Percentiles rank a stretch among this genome's conserved stretches.
These are phyloP conservation scores for Balearica regulorum DNA, from an alignment of 2,797 vertebrate species.

Conservation along the genomic window DNA sequence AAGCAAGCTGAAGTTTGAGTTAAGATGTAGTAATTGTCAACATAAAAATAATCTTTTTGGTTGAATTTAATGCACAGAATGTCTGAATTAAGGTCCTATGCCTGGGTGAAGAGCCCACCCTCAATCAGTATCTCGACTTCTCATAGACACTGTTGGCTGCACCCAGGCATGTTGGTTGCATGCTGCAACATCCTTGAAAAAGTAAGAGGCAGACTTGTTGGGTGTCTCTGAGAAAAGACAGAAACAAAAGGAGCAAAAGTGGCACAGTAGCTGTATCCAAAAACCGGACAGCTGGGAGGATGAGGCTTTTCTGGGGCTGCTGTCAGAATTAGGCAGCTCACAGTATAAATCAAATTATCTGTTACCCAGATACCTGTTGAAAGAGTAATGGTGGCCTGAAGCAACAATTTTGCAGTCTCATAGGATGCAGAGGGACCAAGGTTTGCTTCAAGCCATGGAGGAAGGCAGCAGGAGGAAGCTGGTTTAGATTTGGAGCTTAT, in stretches of 20 bases:
- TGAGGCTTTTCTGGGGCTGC: background rate
- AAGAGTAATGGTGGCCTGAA: background rate
- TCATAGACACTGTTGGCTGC: background rate
- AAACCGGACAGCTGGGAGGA: rapidly evolving
- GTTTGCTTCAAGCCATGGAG: background rate
- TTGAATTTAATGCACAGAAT: background rate
- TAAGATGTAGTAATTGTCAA: background rate
- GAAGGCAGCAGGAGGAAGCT: background rate
- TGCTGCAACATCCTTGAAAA: background rate
- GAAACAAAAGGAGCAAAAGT: background rate
- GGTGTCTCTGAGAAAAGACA: background rate
- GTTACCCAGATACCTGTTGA: background rate
- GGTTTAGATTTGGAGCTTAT: background rate
- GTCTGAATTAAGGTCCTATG: background rate
- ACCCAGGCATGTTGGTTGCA: background rate
- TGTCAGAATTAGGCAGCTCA: background rate
- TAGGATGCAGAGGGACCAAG: background rate
- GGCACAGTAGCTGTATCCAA: background rate
- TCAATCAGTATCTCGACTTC: background rate
- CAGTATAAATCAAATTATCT: background rate
- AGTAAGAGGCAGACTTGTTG: background rate
- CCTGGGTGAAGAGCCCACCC: background rate
- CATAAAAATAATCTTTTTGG: background rate
- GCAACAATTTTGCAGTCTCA: background rate
- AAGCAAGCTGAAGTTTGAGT: background rate